Conservation (phyloP, 1,140 invertebrate species). For the Pantala flavescens region DNA sequence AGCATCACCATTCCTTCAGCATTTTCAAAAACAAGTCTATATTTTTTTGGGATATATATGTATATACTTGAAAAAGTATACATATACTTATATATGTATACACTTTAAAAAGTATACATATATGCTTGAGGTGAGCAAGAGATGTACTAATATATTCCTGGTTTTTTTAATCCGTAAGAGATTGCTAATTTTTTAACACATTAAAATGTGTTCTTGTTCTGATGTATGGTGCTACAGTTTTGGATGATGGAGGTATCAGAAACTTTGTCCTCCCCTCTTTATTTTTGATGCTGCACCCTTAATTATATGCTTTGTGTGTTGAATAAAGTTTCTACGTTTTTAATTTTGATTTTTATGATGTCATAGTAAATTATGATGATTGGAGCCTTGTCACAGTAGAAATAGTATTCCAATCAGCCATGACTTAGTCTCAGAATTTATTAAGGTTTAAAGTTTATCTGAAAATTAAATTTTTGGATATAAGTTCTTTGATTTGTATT, state of each 20-base stretch:
- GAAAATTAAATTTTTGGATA: not conserved
- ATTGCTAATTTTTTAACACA: not conserved
- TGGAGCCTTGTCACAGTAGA: not conserved
- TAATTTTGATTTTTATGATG: not conserved
- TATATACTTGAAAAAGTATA: too few relatives aligned
- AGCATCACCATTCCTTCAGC: constrained; percentile 7
- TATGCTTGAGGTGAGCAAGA: not conserved
- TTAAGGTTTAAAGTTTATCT: not conserved
- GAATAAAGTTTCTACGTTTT: not conserved
- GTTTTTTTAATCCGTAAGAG: not conserved
- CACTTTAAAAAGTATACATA: not conserved
- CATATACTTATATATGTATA: too few relatives aligned
- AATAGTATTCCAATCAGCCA: not conserved
- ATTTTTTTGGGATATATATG: not conserved
- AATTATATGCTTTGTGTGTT: constrained; percentile 2
- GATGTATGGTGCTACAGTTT: constrained; percentile 5
- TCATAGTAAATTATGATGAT: not conserved
- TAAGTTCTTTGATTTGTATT: not conserved
- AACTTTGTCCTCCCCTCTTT: not conserved
- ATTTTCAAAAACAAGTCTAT: not conserved
- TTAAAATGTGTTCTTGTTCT: constrained; percentile 10
- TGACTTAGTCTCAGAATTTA: not conserved
- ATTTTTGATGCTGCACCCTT: not conserved
- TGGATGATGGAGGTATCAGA: not conserved
- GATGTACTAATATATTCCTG: not conserved